Conservation (phyloP, 2,888 invertebrate species). For the Desoria tigrina region DNA sequence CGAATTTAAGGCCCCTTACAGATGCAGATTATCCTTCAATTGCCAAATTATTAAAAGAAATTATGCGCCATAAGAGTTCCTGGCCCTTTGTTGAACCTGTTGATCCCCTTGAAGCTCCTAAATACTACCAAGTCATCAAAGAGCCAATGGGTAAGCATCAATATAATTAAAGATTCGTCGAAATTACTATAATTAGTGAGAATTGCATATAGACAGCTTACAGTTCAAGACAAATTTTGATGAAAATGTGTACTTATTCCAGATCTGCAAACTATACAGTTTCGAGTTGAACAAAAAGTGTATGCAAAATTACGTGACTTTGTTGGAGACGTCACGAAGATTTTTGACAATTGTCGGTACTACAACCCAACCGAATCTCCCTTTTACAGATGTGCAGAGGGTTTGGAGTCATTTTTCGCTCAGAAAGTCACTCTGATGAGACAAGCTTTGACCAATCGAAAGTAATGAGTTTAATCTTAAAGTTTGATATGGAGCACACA, state of each 20-base stretch:
- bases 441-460: conserved; percentile 58
- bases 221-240: background rate
- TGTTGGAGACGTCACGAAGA: conserved; percentile 95
- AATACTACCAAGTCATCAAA: conserved; percentile 93
- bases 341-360: conserved; percentile 98
- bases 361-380: conserved; percentile 95
- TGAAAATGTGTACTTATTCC: conserved; percentile 55
- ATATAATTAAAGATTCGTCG: no score
- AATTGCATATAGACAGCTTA: background rate
- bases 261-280: conserved; percentile 93
- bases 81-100: conserved; percentile 99
- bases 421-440: conserved; percentile 86
- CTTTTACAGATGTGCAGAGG: conserved; percentile 94
- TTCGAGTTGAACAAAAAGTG: conserved; percentile 75
- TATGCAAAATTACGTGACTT: conserved; percentile 91
- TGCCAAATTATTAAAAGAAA: conserved; percentile 82
- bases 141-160: conserved; percentile 93
- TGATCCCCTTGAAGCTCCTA: conserved; percentile 91
- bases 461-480: no score
- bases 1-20: conserved; percentile 82
- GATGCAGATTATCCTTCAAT: conserved; percentile 79
- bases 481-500: no score
- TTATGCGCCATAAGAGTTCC: conserved; percentile 90
- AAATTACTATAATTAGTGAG: background rate
- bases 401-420: conserved; percentile 91